Conservation (phyloP, 2,888 invertebrate species). For the Drosophila cracens region DNA sequence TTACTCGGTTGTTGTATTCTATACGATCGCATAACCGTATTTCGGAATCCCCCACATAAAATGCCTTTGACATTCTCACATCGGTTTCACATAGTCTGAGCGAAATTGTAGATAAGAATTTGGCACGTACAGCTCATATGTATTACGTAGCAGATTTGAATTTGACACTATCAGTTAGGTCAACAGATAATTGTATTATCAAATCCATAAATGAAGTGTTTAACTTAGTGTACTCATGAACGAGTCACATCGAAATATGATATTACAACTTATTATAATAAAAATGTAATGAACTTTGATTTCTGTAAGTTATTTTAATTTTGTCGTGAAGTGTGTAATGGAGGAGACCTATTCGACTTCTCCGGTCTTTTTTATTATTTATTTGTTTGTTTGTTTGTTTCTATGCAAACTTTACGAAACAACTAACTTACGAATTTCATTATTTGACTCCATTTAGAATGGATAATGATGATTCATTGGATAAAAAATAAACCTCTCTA, state of each 20-base stretch:
- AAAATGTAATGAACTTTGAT: not conserved
- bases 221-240: not conserved
- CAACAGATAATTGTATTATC: conserved; percentile 18
- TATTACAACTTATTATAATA: not conserved
- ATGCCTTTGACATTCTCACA: conserved; percentile 1
- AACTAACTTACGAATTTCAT: not conserved
- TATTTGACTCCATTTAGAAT: not conserved
- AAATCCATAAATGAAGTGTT: not conserved
- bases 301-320: not conserved
- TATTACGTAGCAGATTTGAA: conserved; percentile 1
- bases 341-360: not conserved
- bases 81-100: conserved; percentile 1
- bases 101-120: conserved; percentile 22
- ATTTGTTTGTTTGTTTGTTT: not conserved
- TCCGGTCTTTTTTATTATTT: not conserved
- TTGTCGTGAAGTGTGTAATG: not conserved
- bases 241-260: not conserved
- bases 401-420: not conserved
- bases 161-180: conserved; percentile 20
- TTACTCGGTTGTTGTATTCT: not conserved
- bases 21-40: not conserved
- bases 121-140: conserved; percentile 25
- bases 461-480: not conserved
- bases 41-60: conserved; percentile 16
- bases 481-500: not conserved